phyloP scores from a whole-genome alignment of 2,888 invertebrate genomes.

The Agelastica alni region DNA sequence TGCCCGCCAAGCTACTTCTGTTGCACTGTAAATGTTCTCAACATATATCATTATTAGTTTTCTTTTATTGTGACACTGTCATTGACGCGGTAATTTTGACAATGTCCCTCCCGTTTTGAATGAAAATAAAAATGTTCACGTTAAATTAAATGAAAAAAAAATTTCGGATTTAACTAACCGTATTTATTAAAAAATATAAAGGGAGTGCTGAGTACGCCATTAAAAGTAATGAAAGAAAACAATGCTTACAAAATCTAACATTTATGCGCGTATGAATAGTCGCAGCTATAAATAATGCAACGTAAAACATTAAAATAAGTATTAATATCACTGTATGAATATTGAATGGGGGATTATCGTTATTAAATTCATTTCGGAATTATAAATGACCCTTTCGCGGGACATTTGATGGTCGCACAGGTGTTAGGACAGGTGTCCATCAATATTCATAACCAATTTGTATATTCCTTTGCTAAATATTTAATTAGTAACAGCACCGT shows the following conservation, averaged over 20 bases:
- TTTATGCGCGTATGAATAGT: not conserved
- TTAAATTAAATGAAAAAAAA: no score
- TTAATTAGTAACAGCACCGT: constrained; percentile 18
- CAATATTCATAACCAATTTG: constrained; percentile 47
- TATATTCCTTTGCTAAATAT: constrained; percentile 34
- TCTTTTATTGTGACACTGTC: no score
- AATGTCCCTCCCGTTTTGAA: no score
- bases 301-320: constrained; percentile 8
- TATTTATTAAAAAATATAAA: no score
- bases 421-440: constrained; percentile 49
- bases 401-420: constrained; percentile 44
- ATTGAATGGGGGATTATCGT: constrained; percentile 24
- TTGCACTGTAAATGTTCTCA: no score
- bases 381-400: constrained; percentile 35
- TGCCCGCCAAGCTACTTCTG: no score
- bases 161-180: no score
- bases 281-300: not conserved
- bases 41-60: no score
- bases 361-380: constrained; percentile 33
- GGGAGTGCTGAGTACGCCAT: no score
- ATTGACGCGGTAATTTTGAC: no score
- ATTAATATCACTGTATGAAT: constrained; percentile 28
- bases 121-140: no score
- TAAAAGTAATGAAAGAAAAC: no score
- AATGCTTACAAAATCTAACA: not conserved